Evolutionary conservation across 2,888 invertebrate species (phyloP), one percentile per base, ranked within the genome.

Genomic region (Pristionchus entomophagus): DNA sequence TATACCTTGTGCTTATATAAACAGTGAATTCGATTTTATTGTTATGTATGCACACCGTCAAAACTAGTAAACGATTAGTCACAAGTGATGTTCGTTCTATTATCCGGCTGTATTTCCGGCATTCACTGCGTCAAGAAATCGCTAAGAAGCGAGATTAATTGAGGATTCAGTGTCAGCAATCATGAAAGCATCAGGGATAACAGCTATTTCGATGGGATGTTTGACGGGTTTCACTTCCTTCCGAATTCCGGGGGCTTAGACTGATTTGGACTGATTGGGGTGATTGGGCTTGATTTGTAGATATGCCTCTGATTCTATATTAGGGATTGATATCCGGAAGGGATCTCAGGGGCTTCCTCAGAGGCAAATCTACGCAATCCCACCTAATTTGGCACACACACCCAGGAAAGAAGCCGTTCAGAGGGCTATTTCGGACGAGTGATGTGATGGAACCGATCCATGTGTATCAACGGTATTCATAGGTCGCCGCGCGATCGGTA

Each of bases 281-380:
- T 65, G 59, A 59, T n/a, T 59, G n/a, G n/a, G n/a, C n/a, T n/a
- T n/a, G n/a, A n/a, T n/a, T n/a, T n/a, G n/a, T n/a, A n/a, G n/a
- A n/a, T n/a, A n/a, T n/a, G n/a, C n/a, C n/a, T n/a, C n/a, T n/a
- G 65, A 65, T 65, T 65, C 65, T 35, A 65, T 65, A n/a, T n/a
- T n/a, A n/a, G n/a, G n/a, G n/a, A n/a, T 65, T 35, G 12, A 65
- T 35, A 32, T 32, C 65, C 65, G 65, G 65, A 65, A 65, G 65
- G 14, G n/a, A n/a, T 17, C 17, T 14, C 1, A 62, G n/a, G 26
- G 65, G 65, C 65, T 65, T 65, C 65, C 4, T 4, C 17, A 22
- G 35, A 45, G 45, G 45, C 6, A 45, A 45, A 45, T 14, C 8
- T 45, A 45, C 45, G 45, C 45, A 45, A 45, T 45, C 8, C 6